phyloP scores from a whole-genome alignment of 1,140 invertebrate genomes.

The Platorchestia sp. region DNA sequence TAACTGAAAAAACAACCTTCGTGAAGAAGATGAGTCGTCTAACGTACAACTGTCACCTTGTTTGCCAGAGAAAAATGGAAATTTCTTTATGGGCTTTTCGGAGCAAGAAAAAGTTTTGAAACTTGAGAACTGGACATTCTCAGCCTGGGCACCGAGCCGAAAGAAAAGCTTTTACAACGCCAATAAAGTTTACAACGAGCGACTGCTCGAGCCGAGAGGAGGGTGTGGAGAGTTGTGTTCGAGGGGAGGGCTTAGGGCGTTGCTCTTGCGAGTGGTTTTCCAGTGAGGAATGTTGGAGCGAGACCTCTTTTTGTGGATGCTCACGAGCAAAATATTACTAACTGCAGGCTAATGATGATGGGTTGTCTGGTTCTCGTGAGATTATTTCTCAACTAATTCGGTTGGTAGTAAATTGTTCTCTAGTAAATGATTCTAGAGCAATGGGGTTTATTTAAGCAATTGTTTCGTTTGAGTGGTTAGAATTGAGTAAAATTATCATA shows the following conservation, averaged over 20 bases:
- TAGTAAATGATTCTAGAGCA: neutral
- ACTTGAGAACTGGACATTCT: neutral
- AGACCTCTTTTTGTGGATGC: neutral
- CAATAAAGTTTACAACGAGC: neutral
- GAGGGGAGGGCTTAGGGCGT: neutral
- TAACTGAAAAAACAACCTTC: too few species aligned
- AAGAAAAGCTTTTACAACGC: neutral
- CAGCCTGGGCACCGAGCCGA: constrained; percentile 2
- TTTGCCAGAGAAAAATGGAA: neutral
- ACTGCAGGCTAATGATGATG: neutral
- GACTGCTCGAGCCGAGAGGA: neutral
- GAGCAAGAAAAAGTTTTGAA: neutral
- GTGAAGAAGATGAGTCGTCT: neutral
- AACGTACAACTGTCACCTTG: neutral
- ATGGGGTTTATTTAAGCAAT: too few species aligned
- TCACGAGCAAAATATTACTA: neutral
- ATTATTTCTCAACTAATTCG: neutral
- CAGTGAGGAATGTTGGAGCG: neutral
- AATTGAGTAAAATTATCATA: too few species aligned
- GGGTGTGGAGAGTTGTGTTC: neutral
- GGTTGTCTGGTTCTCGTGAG: neutral
- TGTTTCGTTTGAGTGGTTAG: too few species aligned
- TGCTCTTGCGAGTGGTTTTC: neutral
- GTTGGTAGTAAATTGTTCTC: neutral
- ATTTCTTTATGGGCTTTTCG: neutral